These are phyloP conservation scores for Drosophila rufa DNA, from an alignment of 1,140 invertebrate species.

Conservation along the genomic window DNA sequence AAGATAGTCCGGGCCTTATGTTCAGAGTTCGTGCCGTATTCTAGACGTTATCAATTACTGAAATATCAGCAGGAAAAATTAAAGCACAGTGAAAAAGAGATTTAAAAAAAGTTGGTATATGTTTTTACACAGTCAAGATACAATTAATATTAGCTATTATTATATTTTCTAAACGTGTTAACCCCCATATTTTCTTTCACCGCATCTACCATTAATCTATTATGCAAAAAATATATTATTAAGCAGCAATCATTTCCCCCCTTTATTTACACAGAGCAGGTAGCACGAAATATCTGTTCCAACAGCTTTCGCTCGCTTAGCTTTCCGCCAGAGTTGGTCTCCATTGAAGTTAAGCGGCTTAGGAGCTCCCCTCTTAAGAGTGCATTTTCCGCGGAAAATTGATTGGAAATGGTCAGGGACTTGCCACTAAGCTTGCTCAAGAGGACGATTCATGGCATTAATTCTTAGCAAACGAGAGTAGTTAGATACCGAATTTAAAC, in stretches of 20 bases:
- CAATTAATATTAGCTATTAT: neutral
- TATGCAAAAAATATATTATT: slow-evolving; percentile 10
- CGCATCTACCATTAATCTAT: neutral
- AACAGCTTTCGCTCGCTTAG: slow-evolving; percentile 14
- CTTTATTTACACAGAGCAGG: neutral
- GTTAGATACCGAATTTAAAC: neutral
- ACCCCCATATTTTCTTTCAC: too few relatives aligned
- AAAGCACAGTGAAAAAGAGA: too few relatives aligned
- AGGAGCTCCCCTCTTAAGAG: slow-evolving; percentile 31
- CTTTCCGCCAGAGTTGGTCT: slow-evolving; percentile 2
- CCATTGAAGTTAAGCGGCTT: slow-evolving; percentile 55
- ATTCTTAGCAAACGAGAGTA: neutral
- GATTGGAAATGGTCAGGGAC: slow-evolving; percentile 32
- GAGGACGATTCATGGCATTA: slow-evolving; percentile 23
- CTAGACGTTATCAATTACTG: neutral
- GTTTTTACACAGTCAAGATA: neutral
- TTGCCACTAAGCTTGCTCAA: slow-evolving; percentile 39
- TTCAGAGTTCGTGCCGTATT: neutral
- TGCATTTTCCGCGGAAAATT: slow-evolving; percentile 59
- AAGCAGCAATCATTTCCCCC: slow-evolving; percentile 14
- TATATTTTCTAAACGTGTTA: neutral
- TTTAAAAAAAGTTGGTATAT: too few relatives aligned
- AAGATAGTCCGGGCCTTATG: neutral
- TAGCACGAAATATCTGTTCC: neutral
- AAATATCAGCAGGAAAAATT: neutral